A percentile compares a stretch with the other conserved stretches of the same genome.
These are phyloP conservation scores for Muscicapa striata DNA, from an alignment of 2,797 vertebrate species.

Conservation along the genomic window DNA sequence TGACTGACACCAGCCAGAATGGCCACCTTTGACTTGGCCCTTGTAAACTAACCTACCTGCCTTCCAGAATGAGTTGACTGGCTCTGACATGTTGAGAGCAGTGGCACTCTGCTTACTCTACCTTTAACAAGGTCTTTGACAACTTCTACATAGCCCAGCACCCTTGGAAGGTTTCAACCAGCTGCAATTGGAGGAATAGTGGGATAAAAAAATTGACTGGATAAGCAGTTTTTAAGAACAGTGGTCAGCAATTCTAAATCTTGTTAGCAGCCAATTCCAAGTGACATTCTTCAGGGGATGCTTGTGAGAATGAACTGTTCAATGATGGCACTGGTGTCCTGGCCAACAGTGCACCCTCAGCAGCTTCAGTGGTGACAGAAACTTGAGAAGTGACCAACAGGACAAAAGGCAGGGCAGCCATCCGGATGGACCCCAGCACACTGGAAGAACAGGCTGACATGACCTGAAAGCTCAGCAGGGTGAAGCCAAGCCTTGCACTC, in stretches of 20 bases:
- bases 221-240: neutral
- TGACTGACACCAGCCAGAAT: neutral
- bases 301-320: neutral
- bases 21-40: neutral
- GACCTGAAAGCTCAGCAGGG: neutral
- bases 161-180: neutral
- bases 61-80: neutral
- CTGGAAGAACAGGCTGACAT: neutral
- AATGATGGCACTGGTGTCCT: neutral
- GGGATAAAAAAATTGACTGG: neutral
- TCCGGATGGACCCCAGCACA: neutral
- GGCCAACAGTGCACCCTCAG: neutral
- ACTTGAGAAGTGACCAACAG: neutral
- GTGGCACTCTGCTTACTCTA: neutral
- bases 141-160: neutral
- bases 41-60: neutral
- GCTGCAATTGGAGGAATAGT: neutral
- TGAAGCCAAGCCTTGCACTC: neutral
- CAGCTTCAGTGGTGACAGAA: neutral
- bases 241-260: neutral
- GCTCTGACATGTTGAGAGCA: neutral
- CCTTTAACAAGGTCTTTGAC: neutral
- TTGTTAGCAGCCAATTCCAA: neutral
- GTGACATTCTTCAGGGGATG: neutral
- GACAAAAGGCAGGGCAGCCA: neutral